Conservation (phyloP, 1,140 invertebrate species). For the Ips typographus region DNA sequence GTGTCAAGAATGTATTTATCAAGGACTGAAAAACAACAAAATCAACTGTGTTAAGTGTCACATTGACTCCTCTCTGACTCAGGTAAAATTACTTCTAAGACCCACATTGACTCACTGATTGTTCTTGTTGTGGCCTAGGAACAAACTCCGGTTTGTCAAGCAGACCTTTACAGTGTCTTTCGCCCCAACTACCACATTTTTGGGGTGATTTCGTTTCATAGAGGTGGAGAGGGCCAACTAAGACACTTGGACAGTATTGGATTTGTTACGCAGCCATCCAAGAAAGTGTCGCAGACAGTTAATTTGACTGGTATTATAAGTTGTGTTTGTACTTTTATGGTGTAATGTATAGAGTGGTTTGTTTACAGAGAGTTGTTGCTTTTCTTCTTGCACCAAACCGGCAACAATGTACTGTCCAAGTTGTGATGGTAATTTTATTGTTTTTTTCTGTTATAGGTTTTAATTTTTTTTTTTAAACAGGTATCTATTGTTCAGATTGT, state of each 20-base stretch:
- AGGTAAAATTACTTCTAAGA: not conserved
- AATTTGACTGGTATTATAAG: not conserved
- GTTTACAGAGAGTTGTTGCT: conserved; percentile 36
- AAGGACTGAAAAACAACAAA: conserved; percentile 19
- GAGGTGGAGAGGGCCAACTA: not conserved
- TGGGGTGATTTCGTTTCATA: conserved; percentile 24
- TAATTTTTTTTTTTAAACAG: conserved; percentile 4
- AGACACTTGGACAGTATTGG: conserved; percentile 22
- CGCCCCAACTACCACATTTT: conserved; percentile 34
- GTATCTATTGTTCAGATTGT: conserved; percentile 33
- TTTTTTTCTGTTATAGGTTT: conserved; percentile 7
- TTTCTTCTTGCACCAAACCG: conserved; percentile 24
- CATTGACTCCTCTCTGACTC: conserved; percentile 11
- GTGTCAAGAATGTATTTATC: conserved; percentile 35
- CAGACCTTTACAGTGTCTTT: conserved; percentile 24
- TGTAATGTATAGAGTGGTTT: not conserved
- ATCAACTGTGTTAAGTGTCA: conserved; percentile 27
- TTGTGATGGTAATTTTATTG: conserved; percentile 28
- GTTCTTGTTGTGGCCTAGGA: conserved; percentile 3
- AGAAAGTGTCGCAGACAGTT: not conserved
- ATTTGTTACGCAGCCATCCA: conserved; percentile 6
- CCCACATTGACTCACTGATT: not conserved
- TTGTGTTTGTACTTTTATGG: not conserved
- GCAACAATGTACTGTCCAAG: conserved; percentile 31
- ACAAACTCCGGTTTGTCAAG: conserved; percentile 2